phyloP scores from a whole-genome alignment of 2,888 invertebrate species.

The Lithodes maja region DNA sequence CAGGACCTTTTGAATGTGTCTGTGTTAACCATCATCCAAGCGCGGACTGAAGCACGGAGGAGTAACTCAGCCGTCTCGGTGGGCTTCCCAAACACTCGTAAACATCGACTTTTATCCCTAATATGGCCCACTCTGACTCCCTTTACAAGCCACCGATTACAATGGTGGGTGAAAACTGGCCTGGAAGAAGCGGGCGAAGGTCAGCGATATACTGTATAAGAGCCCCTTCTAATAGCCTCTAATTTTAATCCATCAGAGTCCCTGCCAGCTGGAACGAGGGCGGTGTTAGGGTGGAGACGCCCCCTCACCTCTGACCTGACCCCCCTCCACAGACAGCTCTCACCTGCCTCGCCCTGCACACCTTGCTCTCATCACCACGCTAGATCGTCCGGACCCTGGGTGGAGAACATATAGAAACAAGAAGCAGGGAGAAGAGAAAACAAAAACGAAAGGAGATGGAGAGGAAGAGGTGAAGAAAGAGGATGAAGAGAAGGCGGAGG shows the following conservation, averaged over 20 bases:
- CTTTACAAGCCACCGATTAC: not conserved
- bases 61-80: not conserved
- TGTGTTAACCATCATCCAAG: no score
- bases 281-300: conserved; percentile 33
- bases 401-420: no score
- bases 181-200: not conserved
- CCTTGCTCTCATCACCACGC: no score
- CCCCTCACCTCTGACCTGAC: conserved; percentile 32
- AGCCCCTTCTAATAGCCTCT: conserved; percentile 43
- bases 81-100: not conserved
- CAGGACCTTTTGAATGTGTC: no score
- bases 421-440: no score
- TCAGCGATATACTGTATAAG: conserved; percentile 1
- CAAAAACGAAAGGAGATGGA: no score
- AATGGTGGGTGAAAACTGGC: not conserved
- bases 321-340: not conserved
- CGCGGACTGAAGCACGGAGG: not conserved
- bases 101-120: not conserved
- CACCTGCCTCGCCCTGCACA: no score
- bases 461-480: no score
- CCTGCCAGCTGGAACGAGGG: conserved; percentile 39
- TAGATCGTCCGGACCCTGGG: no score
- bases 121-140: not conserved
- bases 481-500: no score
- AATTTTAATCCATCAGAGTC: conserved; percentile 43